A percentile compares a stretch with the other conserved stretches of the same genome.
phyloP scores from a whole-genome alignment of 2,113 vertebrate species.

The Tringa solitaria region DNA sequence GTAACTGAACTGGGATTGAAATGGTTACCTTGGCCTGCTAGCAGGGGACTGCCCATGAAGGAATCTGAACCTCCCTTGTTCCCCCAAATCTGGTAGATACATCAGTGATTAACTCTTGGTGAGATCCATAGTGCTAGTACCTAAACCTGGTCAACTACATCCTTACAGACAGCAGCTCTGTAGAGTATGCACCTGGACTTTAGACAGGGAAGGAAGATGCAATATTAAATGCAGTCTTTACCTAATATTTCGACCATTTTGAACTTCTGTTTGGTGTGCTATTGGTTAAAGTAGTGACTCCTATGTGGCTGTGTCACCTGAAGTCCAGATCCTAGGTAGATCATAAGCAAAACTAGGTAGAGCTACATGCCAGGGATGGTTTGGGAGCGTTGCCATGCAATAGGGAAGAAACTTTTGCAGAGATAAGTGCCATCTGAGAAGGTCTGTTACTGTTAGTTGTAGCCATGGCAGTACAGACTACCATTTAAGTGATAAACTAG shows the following conservation, averaged over 20 bases:
- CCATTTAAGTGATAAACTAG: not conserved
- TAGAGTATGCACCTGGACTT: not conserved
- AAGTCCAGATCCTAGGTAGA: not conserved
- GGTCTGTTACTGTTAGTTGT: not conserved
- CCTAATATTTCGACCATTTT: not conserved
- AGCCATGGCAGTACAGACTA: not conserved
- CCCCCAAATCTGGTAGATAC: not conserved
- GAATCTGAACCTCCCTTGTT: not conserved
- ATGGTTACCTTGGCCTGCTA: not conserved
- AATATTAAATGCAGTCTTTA: not conserved
- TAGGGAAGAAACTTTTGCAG: not conserved
- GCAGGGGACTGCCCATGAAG: not conserved
- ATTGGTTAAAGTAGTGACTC: not conserved
- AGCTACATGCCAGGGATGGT: not conserved
- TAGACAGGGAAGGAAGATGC: not conserved
- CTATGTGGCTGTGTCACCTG: not conserved
- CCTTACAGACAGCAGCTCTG: not conserved
- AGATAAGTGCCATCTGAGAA: not conserved
- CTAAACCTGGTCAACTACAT: not conserved
- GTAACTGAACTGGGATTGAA: not conserved
- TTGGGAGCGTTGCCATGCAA: not conserved
- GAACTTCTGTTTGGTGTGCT: not conserved
- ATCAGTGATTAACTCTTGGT: not conserved
- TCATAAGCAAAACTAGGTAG: not conserved
- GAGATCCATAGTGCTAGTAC: not conserved